A percentile compares a stretch with the other conserved stretches of the same genome.
Evolutionary conservation across 2,113 vertebrate genomes (phyloP).

Genomic region (Rhinolophus sinicus): DNA sequence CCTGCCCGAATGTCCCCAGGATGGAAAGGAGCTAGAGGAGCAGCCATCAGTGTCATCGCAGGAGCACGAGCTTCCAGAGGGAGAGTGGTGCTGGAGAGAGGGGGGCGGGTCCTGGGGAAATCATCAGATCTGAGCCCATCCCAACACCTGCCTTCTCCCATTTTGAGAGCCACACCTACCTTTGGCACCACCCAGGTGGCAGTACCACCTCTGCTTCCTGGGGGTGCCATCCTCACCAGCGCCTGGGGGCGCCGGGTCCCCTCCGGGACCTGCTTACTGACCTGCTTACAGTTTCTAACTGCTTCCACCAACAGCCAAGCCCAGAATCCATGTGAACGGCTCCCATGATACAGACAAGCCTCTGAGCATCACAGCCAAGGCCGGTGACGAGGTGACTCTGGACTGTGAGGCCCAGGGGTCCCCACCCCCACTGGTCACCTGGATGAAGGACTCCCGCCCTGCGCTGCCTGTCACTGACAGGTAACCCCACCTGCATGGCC

Average conservation of each 20-base stretch:
- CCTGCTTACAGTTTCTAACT: accelerated
- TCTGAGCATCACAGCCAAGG: constrained; percentile 84
- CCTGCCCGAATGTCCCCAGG: background rate
- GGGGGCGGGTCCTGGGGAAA: background rate
- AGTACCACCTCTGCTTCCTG: background rate
- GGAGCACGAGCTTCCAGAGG: background rate
- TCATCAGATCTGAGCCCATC: accelerated
- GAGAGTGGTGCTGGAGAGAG: background rate
- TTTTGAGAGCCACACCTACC: accelerated
- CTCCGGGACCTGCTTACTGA: accelerated
- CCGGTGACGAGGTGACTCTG: constrained; percentile 90
- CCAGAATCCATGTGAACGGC: constrained; percentile 84
- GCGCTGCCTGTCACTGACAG: constrained; percentile 85
- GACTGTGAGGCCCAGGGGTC: constrained; percentile 90
- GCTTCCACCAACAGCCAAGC: constrained; percentile 85
- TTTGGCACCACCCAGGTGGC: accelerated
- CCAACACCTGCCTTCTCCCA: accelerated
- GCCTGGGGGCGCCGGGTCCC: too few relatives aligned
- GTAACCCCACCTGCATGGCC: constrained; percentile 76
- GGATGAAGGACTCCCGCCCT: constrained; percentile 88
- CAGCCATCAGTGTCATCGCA: background rate
- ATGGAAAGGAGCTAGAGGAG: background rate
- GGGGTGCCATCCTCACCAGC: accelerated
- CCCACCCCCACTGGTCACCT: constrained; percentile 90
- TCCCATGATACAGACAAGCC: constrained; percentile 50